Percentiles rank a stretch among this genome's conserved stretches.
These are phyloP conservation scores for Zaprionus kolodkinae DNA, from an alignment of 1,140 invertebrate species.

Conservation along the genomic window DNA sequence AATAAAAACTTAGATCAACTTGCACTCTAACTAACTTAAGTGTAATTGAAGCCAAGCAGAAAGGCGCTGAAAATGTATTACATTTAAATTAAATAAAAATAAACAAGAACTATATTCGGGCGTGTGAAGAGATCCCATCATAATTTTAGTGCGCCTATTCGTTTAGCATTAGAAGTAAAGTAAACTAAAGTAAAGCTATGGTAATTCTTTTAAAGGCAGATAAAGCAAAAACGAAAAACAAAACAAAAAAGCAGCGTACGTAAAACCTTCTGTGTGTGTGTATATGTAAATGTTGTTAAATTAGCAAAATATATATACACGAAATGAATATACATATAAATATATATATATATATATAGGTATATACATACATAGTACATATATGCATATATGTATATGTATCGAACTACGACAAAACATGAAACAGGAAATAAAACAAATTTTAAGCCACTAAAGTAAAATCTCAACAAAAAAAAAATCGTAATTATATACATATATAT, in stretches of 20 bases:
- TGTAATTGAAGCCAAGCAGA: conserved; percentile 47
- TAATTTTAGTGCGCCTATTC: conserved; percentile 48
- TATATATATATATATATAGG: conserved; percentile 56
- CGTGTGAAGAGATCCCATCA: conserved; percentile 46
- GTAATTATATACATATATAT: conserved; percentile 33
- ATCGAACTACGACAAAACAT: conserved; percentile 74
- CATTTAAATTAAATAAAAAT: conserved; percentile 64
- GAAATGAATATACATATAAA: conserved; percentile 58
- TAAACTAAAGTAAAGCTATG: conserved; percentile 29
- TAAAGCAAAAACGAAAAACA: conserved; percentile 32
- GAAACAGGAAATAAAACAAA: conserved; percentile 82
- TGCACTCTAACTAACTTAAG: conserved; percentile 48
- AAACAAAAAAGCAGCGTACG: conserved; percentile 50
- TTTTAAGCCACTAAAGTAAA: conserved; percentile 79
- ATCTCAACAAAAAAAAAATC: conserved; percentile 62
- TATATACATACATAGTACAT: conserved; percentile 35
- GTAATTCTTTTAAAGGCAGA: conserved; percentile 53
- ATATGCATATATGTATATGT: conserved; percentile 52
- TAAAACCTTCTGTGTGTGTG: conserved; percentile 73
- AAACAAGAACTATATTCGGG: conserved; percentile 44
- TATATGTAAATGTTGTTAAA: conserved; percentile 82
- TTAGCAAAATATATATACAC: conserved; percentile 78
- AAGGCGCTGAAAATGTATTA: conserved; percentile 61
- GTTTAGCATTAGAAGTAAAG: conserved; percentile 61
- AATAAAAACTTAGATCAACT: conserved; percentile 29